Percentiles rank a stretch among this genome's conserved stretches.
Conservation (phyloP, 1,140 invertebrate species). For the Rhopalosiphum padi region DNA sequence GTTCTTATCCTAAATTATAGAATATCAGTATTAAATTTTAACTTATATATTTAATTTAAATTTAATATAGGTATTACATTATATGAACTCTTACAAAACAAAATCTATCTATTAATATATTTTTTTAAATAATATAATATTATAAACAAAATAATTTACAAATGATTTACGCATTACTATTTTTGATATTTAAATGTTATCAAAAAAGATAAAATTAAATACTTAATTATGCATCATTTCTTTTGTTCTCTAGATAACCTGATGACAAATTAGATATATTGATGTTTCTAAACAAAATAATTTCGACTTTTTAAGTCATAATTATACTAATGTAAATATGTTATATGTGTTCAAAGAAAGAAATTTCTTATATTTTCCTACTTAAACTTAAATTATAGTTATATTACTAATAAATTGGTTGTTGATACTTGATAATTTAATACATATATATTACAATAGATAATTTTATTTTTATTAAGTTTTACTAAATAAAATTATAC, state of each 20-base stretch:
- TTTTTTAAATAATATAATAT: not conserved
- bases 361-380: not conserved
- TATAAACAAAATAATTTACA: not conserved
- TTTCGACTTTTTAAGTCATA: not conserved
- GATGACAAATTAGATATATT: not conserved
- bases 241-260: not conserved
- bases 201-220: not conserved
- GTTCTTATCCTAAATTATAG: not conserved
- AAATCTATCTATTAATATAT: not conserved
- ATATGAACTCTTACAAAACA: too few relatives aligned
- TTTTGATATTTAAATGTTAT: not conserved
- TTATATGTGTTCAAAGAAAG: not conserved
- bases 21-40: not conserved
- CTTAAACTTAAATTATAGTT: not conserved
- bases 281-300: not conserved
- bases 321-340: not conserved
- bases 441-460: not conserved
- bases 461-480: not conserved
- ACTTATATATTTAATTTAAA: not conserved
- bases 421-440: not conserved
- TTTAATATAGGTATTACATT: not conserved
- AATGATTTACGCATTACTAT: not conserved
- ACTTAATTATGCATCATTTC: not conserved
- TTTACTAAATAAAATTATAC: not conserved
- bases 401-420: not conserved